These are phyloP conservation scores for Sus cebifrons DNA, from an alignment of 2,797 vertebrate genomes.

Conservation along the genomic window DNA sequence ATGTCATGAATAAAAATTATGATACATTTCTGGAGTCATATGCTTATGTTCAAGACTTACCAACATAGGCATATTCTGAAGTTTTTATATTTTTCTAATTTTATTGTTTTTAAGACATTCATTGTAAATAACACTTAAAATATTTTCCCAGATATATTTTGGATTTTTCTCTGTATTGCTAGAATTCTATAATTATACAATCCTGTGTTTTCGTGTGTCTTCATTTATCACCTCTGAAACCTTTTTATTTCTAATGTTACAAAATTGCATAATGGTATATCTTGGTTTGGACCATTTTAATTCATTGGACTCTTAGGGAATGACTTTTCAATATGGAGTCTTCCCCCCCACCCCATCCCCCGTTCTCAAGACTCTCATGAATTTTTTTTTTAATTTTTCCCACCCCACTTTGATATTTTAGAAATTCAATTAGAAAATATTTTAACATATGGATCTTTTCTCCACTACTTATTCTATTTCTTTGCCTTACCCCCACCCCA, in stretches of 20 bases:
- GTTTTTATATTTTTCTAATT: background rate
- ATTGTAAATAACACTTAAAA: background rate
- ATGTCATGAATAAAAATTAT: background rate
- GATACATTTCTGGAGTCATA: background rate
- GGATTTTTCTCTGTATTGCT: background rate
- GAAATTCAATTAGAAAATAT: background rate
- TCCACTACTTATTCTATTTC: background rate
- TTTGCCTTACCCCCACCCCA: background rate
- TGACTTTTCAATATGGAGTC: background rate
- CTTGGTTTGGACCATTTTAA: background rate
- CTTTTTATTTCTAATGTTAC: background rate
- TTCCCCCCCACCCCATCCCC: no score
- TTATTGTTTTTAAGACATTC: background rate
- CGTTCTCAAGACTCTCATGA: background rate
- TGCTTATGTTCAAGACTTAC: background rate
- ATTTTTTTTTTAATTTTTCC: background rate
- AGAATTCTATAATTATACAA: background rate
- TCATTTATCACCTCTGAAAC: background rate
- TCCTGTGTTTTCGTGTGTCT: background rate
- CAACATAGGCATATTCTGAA: background rate
- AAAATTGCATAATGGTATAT: background rate
- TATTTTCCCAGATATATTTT: background rate
- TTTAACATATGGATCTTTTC: background rate
- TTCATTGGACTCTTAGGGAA: background rate
- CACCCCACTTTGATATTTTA: background rate